Evolutionary conservation across 64 coral and sea anemone species (phyloP), one percentile per base, ranked within the genome.

Genomic region (Dendrophyllia cribrosa): DNA sequence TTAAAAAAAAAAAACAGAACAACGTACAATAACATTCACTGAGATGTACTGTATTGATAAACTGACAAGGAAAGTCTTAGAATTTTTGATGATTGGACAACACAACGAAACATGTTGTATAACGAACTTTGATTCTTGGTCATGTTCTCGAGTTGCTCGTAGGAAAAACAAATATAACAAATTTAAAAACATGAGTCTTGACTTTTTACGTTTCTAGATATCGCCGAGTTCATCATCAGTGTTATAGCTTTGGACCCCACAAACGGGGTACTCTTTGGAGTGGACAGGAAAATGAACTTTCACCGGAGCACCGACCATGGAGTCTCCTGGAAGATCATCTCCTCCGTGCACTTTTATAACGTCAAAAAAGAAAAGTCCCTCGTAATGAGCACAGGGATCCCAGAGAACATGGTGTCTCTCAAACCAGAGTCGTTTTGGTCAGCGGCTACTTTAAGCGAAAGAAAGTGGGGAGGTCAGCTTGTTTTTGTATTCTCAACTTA

Each of bases 231-330:
- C 64, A 95, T 95, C 17, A 59, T 90, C 45, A 91, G 93, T 87
- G 48, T 96, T 5, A 87, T 96, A 65, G 95, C 87, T 52, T 60
- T 76, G 16, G 89, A 89, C 62, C 59, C 52, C 15, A 75, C 20
- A 14, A 66, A 83, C 10, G 6, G 55, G 2, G 43, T 72, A 26
- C 62, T 96, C 6, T 96, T 93, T 59, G 95, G 87, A 52, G 63
- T 96, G 1, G 95, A 96, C 58, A 20, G 74, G 22, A 19, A 51
- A 55, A 96, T 96, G 95, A 96, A 93, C 70, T 87, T 89, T 69
- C 62, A 87, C 66, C 63, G 91, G n/a, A 96, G 91, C 45, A 85
- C 52, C 5, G 80, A 93, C 59, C 53, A 45, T 14, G 91, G 95
- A 13, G 23, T 80, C 8, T 79, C 91, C 7, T 96, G 95, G 95